Conservation (phyloP, 2,113 vertebrate species). For the Choloepus hoffmanni region DNA sequence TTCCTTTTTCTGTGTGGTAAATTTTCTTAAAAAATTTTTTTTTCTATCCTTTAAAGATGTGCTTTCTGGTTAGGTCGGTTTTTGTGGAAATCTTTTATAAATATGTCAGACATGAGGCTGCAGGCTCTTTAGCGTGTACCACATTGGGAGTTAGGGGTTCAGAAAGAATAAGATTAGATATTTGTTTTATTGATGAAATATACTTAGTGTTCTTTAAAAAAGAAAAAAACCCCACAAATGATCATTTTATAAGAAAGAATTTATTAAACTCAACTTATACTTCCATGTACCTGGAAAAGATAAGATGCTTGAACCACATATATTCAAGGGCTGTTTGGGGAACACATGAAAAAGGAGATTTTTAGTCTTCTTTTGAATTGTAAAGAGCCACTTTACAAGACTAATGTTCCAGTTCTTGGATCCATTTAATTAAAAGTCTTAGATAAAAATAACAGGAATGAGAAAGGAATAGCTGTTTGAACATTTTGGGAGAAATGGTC, state of each 20-base stretch:
- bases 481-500: neutral
- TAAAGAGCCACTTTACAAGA: neutral
- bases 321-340: neutral
- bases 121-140: neutral
- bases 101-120: neutral
- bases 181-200: neutral
- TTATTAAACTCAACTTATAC: slow-evolving; percentile 28
- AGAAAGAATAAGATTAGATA: neutral
- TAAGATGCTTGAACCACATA: neutral
- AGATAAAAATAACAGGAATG: neutral
- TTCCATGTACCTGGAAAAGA: neutral
- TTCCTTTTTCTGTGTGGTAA: neutral
- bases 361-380: neutral
- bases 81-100: neutral
- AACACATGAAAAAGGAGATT: neutral
- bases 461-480: slow-evolving; percentile 8
- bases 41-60: neutral
- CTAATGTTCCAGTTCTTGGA: neutral
- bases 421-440: neutral
- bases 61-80: slow-evolving; percentile 17
- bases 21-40: slow-evolving; percentile 12
- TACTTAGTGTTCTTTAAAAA: neutral
- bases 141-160: neutral
- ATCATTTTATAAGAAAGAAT: neutral
- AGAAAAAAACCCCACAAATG: neutral